These are phyloP conservation scores for Staurois parvus DNA, from an alignment of 2,797 vertebrate genomes.

Conservation along the genomic window DNA sequence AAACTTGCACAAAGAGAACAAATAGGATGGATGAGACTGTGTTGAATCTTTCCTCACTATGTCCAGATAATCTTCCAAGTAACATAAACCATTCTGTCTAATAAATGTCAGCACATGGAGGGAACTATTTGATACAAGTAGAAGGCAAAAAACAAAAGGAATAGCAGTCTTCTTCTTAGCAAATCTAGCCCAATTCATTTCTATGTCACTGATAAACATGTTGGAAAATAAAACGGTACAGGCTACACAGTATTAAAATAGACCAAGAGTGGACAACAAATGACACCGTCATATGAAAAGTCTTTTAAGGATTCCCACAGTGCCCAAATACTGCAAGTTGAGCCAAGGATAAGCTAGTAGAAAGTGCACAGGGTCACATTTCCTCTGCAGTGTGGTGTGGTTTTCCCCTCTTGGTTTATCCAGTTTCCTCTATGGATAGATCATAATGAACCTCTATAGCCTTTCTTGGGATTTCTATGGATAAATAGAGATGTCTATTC, in stretches of 20 bases:
- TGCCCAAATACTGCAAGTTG: neutral
- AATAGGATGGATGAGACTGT: neutral
- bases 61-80: neutral
- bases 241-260: neutral
- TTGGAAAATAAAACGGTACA: neutral
- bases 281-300: neutral
- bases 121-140: neutral
- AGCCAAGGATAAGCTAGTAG: conserved; percentile 3
- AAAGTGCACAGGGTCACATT: conserved; percentile 6
- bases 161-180: neutral
- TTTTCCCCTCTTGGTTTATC: conserved; percentile 40
- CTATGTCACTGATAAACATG: neutral
- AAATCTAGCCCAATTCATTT: neutral
- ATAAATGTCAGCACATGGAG: neutral
- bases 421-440: conserved; percentile 6
- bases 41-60: neutral
- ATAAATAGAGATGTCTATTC: conserved; percentile 44
- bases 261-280: neutral
- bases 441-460: conserved; percentile 35
- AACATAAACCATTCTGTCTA: neutral
- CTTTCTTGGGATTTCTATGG: conserved; percentile 24
- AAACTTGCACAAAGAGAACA: neutral
- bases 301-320: neutral
- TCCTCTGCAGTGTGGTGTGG: conserved; percentile 3
- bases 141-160: neutral